Conservation (phyloP, 2,888 invertebrate species). For the Orchesellides sinensis region DNA sequence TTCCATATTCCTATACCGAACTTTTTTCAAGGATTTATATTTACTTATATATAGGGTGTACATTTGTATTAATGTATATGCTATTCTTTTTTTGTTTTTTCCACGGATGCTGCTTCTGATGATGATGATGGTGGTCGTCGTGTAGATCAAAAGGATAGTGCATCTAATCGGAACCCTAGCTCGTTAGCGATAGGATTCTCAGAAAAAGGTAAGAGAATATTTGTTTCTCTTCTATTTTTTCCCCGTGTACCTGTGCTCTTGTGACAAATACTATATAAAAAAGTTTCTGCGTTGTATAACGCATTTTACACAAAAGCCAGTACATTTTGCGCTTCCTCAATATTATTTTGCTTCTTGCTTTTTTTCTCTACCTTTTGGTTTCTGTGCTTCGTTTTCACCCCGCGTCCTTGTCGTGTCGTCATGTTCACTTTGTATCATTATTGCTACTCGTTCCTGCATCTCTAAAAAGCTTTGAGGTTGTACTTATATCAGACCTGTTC, state of each 20-base stretch:
- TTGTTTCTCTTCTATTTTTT: constrained; percentile 30
- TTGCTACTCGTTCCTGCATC: too few relatives aligned
- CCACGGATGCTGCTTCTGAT: neutral
- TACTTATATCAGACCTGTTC: too few relatives aligned
- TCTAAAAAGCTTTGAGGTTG: too few relatives aligned
- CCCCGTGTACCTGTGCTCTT: constrained; percentile 22
- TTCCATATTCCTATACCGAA: too few relatives aligned
- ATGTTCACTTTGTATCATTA: constrained; percentile 42
- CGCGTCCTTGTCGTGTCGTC: neutral
- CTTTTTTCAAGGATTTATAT: too few relatives aligned
- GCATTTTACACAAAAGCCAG: neutral
- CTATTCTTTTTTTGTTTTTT: constrained; percentile 22
- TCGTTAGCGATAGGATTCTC: constrained; percentile 81
- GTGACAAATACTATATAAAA: neutral
- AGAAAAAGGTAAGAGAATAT: constrained; percentile 79
- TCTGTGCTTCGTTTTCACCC: constrained; percentile 6
- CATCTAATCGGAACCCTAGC: constrained; percentile 81
- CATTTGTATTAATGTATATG: neutral
- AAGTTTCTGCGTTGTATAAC: neutral
- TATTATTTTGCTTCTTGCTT: neutral
- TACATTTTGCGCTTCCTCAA: neutral
- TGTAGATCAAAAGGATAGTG: constrained; percentile 77
- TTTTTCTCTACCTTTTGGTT: constrained; percentile 7
- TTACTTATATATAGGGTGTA: too few relatives aligned
- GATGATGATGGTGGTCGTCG: constrained; percentile 29